Percentiles rank a stretch among this genome's conserved stretches.
Conservation (phyloP, 2,888 invertebrate species). For the Lasius platythorax region DNA sequence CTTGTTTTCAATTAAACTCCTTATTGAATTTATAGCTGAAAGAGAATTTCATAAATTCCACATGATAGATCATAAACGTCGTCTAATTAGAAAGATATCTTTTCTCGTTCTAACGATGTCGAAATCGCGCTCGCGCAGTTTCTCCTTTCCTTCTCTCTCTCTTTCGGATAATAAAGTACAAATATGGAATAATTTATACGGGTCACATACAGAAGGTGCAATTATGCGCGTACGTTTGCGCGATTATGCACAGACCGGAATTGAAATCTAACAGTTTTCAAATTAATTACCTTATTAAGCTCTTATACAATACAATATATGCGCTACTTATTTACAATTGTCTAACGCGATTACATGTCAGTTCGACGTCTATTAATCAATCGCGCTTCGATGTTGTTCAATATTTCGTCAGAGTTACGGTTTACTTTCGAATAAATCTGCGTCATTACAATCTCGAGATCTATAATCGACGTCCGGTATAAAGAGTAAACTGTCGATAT, state of each 20-base stretch:
- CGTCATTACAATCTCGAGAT: conserved; percentile 34
- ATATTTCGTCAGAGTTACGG: conserved; percentile 4
- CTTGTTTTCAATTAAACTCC: not conserved
- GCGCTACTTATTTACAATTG: not conserved
- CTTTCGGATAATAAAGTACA: not conserved
- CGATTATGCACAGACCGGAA: not conserved
- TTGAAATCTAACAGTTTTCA: not conserved
- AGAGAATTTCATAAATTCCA: not conserved
- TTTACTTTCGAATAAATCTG: not conserved
- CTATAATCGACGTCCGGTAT: conserved; percentile 20
- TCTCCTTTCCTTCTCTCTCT: not conserved
- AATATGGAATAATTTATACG: conserved; percentile 15
- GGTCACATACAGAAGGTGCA: not conserved
- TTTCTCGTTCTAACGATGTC: not conserved
- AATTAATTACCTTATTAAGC: not conserved
- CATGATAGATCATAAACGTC: not conserved
- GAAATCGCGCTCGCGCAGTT: not conserved
- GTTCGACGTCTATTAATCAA: not conserved
- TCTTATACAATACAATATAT: not conserved
- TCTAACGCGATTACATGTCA: not conserved
- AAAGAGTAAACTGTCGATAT: not conserved
- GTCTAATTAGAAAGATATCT: not conserved
- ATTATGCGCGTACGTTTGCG: not conserved
- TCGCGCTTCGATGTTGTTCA: not conserved
- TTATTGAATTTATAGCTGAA: not conserved